Evolutionary conservation across 2,113 vertebrate genomes (phyloP).

Genomic region (Pomatostomus ruficeps): DNA sequence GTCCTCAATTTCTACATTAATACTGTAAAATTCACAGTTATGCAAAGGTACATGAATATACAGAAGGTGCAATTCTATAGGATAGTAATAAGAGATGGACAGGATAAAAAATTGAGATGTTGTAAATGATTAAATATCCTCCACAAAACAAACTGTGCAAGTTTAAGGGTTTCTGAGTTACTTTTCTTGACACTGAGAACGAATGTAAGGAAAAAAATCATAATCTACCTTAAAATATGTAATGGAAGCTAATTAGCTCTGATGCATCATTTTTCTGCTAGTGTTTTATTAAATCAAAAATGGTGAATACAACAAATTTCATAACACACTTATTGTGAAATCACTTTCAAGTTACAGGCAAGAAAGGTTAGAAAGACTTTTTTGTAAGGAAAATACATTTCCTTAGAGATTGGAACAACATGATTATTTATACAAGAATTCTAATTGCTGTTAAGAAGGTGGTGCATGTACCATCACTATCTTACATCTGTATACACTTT

Average conservation of each 20-base stretch:
- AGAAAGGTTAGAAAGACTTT: not conserved
- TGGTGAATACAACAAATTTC: not conserved
- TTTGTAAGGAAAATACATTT: not conserved
- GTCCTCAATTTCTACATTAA: not conserved
- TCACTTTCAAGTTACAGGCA: not conserved
- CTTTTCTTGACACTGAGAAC: accelerated
- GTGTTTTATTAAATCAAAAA: not conserved
- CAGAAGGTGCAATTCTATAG: not conserved
- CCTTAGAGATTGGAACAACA: not conserved
- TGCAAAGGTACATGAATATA: not conserved
- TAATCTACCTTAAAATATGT: not conserved
- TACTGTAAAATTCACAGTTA: not conserved
- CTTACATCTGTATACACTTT: not conserved
- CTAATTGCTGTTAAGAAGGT: not conserved
- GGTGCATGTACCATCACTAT: not conserved
- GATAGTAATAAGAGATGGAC: not conserved
- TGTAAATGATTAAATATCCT: not conserved
- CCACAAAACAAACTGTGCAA: not conserved
- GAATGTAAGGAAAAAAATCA: not conserved
- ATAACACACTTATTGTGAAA: not conserved
- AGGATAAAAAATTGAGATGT: not conserved
- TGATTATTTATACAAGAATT: not conserved
- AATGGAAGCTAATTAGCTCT: not conserved
- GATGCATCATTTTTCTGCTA: not conserved
- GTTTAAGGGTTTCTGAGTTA: not conserved